Conservation (phyloP, 2,113 vertebrate genomes). For the Ptilonorhynchus violaceus region DNA sequence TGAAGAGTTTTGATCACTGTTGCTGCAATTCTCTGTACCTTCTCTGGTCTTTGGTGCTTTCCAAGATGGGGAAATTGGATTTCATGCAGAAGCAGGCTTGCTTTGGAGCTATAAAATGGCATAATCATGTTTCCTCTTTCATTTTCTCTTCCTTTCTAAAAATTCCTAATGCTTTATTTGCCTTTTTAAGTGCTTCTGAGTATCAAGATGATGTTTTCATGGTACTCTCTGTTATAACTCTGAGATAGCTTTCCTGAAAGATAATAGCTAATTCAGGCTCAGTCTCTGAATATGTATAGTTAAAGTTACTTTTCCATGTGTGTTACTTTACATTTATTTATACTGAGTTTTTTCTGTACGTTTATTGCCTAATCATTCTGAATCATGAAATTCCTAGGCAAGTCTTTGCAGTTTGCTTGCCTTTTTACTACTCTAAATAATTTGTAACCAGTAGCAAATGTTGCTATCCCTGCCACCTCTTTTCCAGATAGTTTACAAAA, state of each 20-base stretch:
- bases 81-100: background rate
- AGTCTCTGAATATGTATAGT: background rate
- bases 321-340: constrained; percentile 15
- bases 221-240: background rate
- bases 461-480: background rate
- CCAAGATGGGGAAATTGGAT: background rate
- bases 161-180: constrained; percentile 9
- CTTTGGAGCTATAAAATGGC: background rate
- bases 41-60: background rate
- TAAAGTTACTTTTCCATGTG: background rate
- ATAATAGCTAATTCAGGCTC: background rate
- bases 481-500: background rate
- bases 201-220: background rate
- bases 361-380: constrained; percentile 13
- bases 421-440: constrained; percentile 8
- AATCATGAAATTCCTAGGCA: background rate
- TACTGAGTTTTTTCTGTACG: background rate
- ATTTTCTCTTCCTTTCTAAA: background rate
- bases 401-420: background rate
- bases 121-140: background rate
- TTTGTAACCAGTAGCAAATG: background rate
- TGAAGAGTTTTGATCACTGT: background rate
- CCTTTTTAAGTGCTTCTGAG: constrained; percentile 1
- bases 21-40: background rate
- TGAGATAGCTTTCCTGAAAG: background rate